phyloP scores from a whole-genome alignment of 2,113 vertebrate genomes.

The Isichthys henryi region DNA sequence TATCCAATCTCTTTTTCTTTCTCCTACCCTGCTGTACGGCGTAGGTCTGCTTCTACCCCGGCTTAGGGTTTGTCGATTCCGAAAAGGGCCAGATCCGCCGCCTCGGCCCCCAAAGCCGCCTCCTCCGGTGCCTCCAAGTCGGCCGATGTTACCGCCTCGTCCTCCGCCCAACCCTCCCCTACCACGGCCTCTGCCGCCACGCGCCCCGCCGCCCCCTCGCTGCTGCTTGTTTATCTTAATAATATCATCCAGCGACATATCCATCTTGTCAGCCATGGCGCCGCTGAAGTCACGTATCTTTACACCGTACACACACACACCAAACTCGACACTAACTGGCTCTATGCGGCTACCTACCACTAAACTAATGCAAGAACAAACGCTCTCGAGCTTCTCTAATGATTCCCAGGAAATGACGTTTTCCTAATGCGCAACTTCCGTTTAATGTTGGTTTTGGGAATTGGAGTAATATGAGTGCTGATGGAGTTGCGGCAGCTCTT shows the following conservation, averaged over 20 bases:
- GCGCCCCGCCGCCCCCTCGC: slow-evolving; percentile 61
- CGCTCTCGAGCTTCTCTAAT: neutral
- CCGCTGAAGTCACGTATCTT: neutral
- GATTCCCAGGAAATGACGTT: slow-evolving; percentile 14
- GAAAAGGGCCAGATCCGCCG: slow-evolving; percentile 66
- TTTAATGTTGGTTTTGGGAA: neutral
- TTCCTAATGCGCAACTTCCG: neutral
- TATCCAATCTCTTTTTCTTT: slow-evolving; percentile 56
- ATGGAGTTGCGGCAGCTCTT: neutral
- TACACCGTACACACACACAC: neutral
- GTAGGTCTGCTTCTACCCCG: slow-evolving; percentile 81
- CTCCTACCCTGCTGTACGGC: slow-evolving; percentile 87
- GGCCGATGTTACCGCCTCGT: slow-evolving; percentile 60
- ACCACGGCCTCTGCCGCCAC: slow-evolving; percentile 70
- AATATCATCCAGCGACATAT: slow-evolving; percentile 98
- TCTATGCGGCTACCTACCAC: neutral
- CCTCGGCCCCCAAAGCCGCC: slow-evolving; percentile 65
- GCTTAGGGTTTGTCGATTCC: slow-evolving; percentile 66
- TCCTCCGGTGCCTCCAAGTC: slow-evolving; percentile 59
- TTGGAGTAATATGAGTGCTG: neutral
- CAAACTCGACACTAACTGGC: neutral
- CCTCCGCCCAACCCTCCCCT: slow-evolving; percentile 60
- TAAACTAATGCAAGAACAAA: neutral
- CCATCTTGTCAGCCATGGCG: slow-evolving; percentile 91
- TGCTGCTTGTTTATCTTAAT: slow-evolving; percentile 90